Evolutionary conservation across 30 jellyfish, hydroid and myxozoan species (phyloP), one percentile per base, ranked within the genome.

Genomic region (Hydractinia echinata): DNA sequence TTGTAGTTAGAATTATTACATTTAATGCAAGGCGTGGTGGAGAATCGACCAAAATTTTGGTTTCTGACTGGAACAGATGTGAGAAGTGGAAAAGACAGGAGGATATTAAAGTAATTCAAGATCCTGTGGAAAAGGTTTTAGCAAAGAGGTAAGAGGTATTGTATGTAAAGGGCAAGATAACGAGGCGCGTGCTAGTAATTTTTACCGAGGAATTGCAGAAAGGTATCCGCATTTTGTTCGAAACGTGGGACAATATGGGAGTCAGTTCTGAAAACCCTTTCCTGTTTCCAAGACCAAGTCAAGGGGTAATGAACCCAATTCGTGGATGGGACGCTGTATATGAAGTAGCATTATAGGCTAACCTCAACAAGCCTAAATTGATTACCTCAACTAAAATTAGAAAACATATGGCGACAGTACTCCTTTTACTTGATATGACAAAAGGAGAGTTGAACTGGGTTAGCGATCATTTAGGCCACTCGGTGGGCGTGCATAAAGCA

Each of bases 371-470:
- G 20, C 81, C 86, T 4, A 79, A 79, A 61, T 54, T 79, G 83
- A 79, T 79, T 16, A 53, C 86, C 76, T 79, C 81, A 39, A 79
- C 86, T 20, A 79, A 71, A 20, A n/a, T n/a, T n/a, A n/a, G n/a
- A n/a, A 79, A 79, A 44, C 77, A 79, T 67, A 50, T 79, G 20
- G 86, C 86, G 8, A 79, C 86, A 13, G 67, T 71, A n/a, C 55
- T 79, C 9, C 86, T 56, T 20, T 19, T 56, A n/a, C 81, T 79
- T 8, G 86, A 79, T 54, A 76, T 79, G 86, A 79, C 66, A 8
- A 79, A 79, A 13, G 86, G 64, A 48, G 81, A 79, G 51, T 20
- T 61, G 39, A 79, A 78, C 15, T 79, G 86, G 81, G 86, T 79
- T 11, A 53, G 79, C 54, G 68, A 79, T 48, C 81, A 79, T 54